These are phyloP conservation scores for Polypedilum pembai DNA, from an alignment of 1,140 invertebrate genomes.

Conservation along the genomic window DNA sequence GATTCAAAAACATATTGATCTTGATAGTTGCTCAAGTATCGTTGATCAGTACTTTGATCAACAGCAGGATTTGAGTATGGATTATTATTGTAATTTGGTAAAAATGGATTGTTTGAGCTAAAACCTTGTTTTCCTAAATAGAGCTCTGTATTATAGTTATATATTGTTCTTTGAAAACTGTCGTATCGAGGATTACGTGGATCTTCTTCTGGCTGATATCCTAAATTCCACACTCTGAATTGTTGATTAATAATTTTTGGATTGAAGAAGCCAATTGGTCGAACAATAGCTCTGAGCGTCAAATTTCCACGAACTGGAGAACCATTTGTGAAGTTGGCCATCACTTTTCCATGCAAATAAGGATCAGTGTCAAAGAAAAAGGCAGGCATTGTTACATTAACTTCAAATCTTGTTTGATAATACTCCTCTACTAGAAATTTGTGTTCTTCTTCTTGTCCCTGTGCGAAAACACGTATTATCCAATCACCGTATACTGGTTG, in stretches of 20 bases:
- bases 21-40: constrained; percentile 46
- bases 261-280: constrained; percentile 55
- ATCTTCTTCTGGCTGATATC: constrained; percentile 21
- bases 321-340: constrained; percentile 90
- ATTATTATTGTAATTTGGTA: neutral
- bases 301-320: constrained; percentile 77
- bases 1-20: constrained; percentile 54
- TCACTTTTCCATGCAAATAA: constrained; percentile 73
- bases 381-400: constrained; percentile 91
- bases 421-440: constrained; percentile 88
- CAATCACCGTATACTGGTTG: constrained; percentile 89
- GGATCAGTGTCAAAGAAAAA: constrained; percentile 82
- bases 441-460: constrained; percentile 78
- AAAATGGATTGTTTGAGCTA: constrained; percentile 30
- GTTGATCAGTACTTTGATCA: constrained; percentile 36
- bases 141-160: neutral
- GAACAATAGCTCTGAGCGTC: constrained; percentile 69
- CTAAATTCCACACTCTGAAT: constrained; percentile 39
- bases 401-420: constrained; percentile 85
- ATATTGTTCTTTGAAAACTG: constrained; percentile 27
- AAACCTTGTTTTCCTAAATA: neutral
- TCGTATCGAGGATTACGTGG: constrained; percentile 41
- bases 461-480: constrained; percentile 80
- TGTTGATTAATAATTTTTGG: constrained; percentile 43
- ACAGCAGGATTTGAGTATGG: constrained; percentile 28